Evolutionary conservation across 2,797 vertebrate genomes (phyloP).

Genomic region (Parambassis ranga): DNA sequence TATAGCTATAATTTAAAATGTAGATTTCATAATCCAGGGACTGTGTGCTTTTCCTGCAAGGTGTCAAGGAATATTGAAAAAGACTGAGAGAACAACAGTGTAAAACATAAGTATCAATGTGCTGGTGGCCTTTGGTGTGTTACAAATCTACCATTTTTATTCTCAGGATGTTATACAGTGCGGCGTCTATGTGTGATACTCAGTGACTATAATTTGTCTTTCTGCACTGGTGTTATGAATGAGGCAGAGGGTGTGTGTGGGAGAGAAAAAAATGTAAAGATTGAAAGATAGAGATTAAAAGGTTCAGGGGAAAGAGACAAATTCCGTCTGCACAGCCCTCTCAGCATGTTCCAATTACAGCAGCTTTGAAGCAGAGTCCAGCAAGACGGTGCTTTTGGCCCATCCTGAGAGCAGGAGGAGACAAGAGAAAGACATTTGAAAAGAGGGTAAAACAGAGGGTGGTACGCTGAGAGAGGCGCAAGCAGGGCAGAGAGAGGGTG

Average conservation of each 20-base stretch:
- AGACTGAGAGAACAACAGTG: neutral
- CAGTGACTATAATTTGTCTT: constrained; percentile 45
- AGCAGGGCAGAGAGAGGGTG: neutral
- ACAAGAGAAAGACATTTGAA: constrained; percentile 7
- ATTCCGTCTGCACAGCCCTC: constrained; percentile 35
- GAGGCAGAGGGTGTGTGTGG: constrained; percentile 5
- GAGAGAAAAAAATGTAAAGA: constrained; percentile 35
- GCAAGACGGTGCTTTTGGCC: constrained; percentile 44
- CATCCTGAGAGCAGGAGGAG: constrained; percentile 39
- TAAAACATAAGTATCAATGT: neutral
- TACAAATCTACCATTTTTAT: constrained; percentile 6
- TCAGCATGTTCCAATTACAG: constrained; percentile 74
- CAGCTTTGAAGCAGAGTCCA: constrained; percentile 67
- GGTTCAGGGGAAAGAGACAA: constrained; percentile 28
- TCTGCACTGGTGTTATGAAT: constrained; percentile 31
- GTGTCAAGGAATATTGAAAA: no score
- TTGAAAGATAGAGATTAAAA: constrained; percentile 50
- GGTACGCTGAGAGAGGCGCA: neutral
- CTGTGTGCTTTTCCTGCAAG: no score
- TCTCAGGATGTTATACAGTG: constrained; percentile 10
- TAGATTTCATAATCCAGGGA: neutral
- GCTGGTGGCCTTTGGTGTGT: constrained; percentile 15
- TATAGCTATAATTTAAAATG: no score
- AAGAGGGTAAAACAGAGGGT: constrained; percentile 3
- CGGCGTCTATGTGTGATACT: constrained; percentile 11